Base-by-base conservation (phyloP, 2,797 vertebrate species). In the Acipenser oxyrinchus region DNA sequence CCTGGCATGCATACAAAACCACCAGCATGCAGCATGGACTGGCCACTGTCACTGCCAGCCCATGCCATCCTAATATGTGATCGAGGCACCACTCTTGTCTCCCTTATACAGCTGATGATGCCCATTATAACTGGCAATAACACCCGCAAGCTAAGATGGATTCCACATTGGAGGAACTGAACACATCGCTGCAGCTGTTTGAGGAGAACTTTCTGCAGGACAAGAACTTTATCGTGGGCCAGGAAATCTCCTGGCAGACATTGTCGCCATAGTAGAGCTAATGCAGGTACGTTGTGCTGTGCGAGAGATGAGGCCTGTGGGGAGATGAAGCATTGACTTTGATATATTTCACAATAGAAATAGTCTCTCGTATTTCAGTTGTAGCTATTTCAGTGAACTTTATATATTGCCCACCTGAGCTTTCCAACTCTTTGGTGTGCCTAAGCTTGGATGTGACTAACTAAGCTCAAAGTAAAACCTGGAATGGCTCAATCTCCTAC, bases 131-230 rank as follows among this genome's bases (percentile, higher is more conserved):
- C 82, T 71, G 84, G 69, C 10, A 10, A 63, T 0, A 79, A 82
- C 66, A 80, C 69, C 88, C 78, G 0, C 79, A 0, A 67, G 90
- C 93, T 50, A 93, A 90, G 72, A 76, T 89, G 70, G 82, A 91
- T 6, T 7, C 65, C 0, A 72, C 78, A 0, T 0, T 84, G 1
- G 85, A 86, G 13, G 89, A 94, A 1, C 78, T 91, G 69, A 83
- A 79, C 0, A 11, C 66, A 48, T 84, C 77, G 2, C 66, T 96
- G 64, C 60, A 81, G 10, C 70, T 89, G 8, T 81, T 98, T 15
- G 91, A 97, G 75, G 82, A 90, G 4, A 86, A 90, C n/a, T 97
- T 96, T 79, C 86, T 98, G 23, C 84, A 91, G 76, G 81, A 91
- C 76, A 89, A 79, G 66, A 60, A 82, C 6, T 97, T 95, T 83